Evolutionary conservation across 1,140 invertebrate genomes (phyloP).

Genomic region (Halesus radiatus): DNA sequence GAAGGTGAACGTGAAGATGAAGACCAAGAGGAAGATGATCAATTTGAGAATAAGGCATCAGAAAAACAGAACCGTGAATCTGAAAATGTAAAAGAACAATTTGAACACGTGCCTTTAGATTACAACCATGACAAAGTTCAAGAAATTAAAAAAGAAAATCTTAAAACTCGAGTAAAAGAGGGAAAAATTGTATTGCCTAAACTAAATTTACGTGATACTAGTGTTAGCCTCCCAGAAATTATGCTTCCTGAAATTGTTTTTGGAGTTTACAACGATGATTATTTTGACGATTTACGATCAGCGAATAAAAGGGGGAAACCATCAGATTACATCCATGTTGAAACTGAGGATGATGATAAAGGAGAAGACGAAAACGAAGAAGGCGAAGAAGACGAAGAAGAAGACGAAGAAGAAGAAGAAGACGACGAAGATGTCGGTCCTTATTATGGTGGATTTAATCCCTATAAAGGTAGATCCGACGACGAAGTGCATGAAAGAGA

Average conservation of each 20-base stretch:
- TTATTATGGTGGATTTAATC: too few species aligned
- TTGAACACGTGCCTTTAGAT: constrained; percentile 67
- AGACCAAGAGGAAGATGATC: background rate
- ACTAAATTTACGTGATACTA: constrained; percentile 49
- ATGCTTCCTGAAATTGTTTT: constrained; percentile 48
- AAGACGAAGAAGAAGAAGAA: constrained; percentile 57
- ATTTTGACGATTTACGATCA: constrained; percentile 41
- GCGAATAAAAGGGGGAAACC: constrained; percentile 49
- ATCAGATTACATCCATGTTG: constrained; percentile 51
- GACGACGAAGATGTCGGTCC: constrained; percentile 62
- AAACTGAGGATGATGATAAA: constrained; percentile 57
- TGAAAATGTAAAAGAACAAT: constrained; percentile 64
- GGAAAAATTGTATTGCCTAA: background rate
- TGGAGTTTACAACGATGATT: constrained; percentile 35
- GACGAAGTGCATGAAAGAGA: background rate
- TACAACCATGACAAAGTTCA: constrained; percentile 63
- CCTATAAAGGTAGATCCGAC: background rate
- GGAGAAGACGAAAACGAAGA: constrained; percentile 57
- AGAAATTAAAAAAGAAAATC: constrained; percentile 46
- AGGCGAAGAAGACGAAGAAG: constrained; percentile 23
- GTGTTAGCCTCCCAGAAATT: constrained; percentile 49
- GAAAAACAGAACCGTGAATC: background rate
- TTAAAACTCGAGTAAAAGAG: background rate
- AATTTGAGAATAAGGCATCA: background rate
- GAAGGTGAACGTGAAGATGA: too few species aligned